Evolutionary conservation across 1,140 invertebrate genomes (phyloP), one percentile per base, ranked within the genome.

Genomic region (Atta cephalotes): DNA sequence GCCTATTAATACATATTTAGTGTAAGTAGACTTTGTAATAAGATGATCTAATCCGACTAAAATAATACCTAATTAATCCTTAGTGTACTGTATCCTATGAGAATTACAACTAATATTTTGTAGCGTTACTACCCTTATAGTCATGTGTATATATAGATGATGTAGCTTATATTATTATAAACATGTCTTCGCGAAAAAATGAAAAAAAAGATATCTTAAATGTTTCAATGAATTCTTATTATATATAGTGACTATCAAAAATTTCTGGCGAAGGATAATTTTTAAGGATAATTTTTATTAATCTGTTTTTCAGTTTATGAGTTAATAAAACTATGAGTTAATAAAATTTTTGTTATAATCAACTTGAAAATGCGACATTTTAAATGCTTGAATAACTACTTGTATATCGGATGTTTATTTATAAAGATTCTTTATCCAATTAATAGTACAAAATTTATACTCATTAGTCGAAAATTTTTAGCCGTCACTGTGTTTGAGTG

Each of bases 1-100:
- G 18, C 39, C 80, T 82, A 82, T 82, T 82, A 82, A 49, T 82
- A 39, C 25, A 51, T 62, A 82, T 82, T 82, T 62, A 56, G 53
- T 62, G 56, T 62, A 74, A 74, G 80, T 31, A 74, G 56, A 82
- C 68, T 82, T 74, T 74, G 68, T 74, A 82, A 82, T 74, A 82
- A 82, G 80, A 14, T 74, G 80, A 49, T 25, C 9, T 74, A 82
- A 82, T 74, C 56, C 68, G 39, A 60, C 53, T 62, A 49, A 72
- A 74, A 72, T 45, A 74, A 45, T 45, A 45, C 10, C 39, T 45
- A 45, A 45, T 45, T 45, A 45, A 39, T 49, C 35, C 25, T 82
- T 53, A 3, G 66, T 49, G 10, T 31, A 58, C 12, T 63, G 16
- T 21, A 39, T 25, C 18, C 21, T 28, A n/a, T n/a, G 10, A 25